phyloP scores from a whole-genome alignment of 2,113 vertebrate species.

The Sakesphorus luctuosus region DNA sequence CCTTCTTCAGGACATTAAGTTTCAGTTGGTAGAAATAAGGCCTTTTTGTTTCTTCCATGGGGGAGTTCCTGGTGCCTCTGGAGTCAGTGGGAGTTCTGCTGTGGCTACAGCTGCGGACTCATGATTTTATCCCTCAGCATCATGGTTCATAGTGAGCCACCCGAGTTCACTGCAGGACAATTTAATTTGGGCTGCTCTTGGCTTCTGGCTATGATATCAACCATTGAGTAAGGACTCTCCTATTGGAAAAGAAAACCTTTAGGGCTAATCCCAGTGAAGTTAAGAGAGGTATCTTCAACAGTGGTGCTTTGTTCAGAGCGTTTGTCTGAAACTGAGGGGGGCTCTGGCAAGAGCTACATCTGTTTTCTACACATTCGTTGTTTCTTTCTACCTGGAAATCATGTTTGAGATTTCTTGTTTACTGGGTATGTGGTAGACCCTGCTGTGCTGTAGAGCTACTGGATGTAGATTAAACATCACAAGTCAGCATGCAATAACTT shows the following conservation, averaged over 20 bases:
- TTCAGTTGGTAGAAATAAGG: neutral
- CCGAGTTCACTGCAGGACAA: neutral
- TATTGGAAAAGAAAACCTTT: neutral
- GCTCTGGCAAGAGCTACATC: neutral
- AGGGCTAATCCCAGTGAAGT: too few species aligned
- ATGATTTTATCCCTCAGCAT: neutral
- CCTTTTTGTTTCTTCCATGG: neutral
- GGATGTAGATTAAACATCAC: neutral
- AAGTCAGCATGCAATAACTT: accelerated
- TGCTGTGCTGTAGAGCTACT: accelerated
- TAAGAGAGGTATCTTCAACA: neutral
- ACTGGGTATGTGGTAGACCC: neutral
- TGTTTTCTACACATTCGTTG: neutral
- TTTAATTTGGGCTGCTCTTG: neutral
- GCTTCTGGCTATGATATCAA: neutral
- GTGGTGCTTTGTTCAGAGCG: neutral
- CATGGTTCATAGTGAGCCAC: neutral
- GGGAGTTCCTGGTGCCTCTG: neutral
- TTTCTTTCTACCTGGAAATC: neutral
- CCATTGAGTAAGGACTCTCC: neutral
- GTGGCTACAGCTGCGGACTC: neutral
- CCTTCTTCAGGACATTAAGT: neutral
- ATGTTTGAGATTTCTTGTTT: neutral
- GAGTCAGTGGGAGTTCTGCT: neutral
- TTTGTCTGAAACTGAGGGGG: neutral